Evolutionary conservation across 2,113 vertebrate genomes (phyloP).

Genomic region (Zosterops pallidus): DNA sequence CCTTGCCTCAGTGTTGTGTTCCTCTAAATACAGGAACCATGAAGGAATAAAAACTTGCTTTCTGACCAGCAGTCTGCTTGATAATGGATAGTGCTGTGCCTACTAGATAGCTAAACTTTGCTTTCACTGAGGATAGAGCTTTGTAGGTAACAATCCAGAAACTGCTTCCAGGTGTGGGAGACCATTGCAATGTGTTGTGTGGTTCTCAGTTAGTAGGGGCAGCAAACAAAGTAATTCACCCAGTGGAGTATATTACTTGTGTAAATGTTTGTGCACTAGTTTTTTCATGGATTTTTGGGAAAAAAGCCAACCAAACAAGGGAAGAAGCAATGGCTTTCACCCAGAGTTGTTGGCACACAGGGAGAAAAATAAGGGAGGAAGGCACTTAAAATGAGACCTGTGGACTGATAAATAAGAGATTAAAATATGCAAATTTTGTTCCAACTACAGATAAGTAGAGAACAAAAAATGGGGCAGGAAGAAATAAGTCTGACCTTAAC

Average conservation of each 20-base stretch:
- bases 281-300: not conserved
- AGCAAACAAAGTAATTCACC: not conserved
- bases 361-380: not conserved
- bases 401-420: not conserved
- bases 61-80: not conserved
- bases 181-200: not conserved
- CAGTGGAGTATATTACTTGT: fast-evolving
- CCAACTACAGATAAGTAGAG: not conserved
- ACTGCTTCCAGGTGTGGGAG: not conserved
- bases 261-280: not conserved
- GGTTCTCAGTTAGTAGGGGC: not conserved
- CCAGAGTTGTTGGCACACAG: not conserved
- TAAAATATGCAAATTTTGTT: not conserved
- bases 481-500: not conserved
- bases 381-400: not conserved
- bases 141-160: not conserved
- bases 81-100: not conserved
- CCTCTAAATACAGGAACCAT: not conserved
- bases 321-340: not conserved
- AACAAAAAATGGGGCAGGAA: fast-evolving
- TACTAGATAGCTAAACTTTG: not conserved
- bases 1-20: not conserved
- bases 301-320: too few relatives aligned
- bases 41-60: not conserved
- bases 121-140: not conserved